phyloP scores from a whole-genome alignment of 2,888 invertebrate genomes.

The Magallana nippona region DNA sequence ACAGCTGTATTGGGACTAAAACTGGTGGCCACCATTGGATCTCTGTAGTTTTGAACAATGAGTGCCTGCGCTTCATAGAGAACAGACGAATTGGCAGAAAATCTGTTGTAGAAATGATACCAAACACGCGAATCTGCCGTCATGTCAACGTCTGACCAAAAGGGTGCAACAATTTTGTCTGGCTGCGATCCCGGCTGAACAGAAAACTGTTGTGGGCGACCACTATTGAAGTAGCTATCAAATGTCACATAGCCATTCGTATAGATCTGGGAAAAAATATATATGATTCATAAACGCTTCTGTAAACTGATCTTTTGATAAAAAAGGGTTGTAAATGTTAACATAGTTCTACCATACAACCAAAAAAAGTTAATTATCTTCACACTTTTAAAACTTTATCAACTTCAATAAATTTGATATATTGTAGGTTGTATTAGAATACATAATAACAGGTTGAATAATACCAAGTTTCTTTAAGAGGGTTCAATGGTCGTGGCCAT shows the following conservation, averaged over 20 bases:
- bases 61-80: background rate
- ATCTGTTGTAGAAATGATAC: conserved; percentile 47
- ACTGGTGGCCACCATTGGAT: background rate
- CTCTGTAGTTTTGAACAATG: conserved; percentile 18
- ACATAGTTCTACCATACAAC: too few species aligned
- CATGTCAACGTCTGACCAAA: conserved; percentile 39
- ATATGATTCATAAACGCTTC: too few species aligned
- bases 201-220: conserved; percentile 4
- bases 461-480: too few species aligned
- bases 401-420: too few species aligned
- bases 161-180: conserved; percentile 39
- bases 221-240: conserved; percentile 9
- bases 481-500: too few species aligned
- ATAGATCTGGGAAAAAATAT: conserved; percentile 38
- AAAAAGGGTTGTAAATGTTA: too few species aligned
- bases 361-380: too few species aligned
- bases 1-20: conserved; percentile 42
- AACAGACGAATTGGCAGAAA: background rate
- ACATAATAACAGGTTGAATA: too few species aligned
- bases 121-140: conserved; percentile 10
- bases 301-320: too few species aligned
- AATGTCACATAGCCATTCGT: conserved; percentile 46
- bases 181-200: background rate
- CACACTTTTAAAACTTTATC: too few species aligned
- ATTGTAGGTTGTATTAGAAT: too few species aligned